Evolutionary conservation across 2,797 vertebrate genomes (phyloP).

Genomic region (Pseudomugil tenellus): DNA sequence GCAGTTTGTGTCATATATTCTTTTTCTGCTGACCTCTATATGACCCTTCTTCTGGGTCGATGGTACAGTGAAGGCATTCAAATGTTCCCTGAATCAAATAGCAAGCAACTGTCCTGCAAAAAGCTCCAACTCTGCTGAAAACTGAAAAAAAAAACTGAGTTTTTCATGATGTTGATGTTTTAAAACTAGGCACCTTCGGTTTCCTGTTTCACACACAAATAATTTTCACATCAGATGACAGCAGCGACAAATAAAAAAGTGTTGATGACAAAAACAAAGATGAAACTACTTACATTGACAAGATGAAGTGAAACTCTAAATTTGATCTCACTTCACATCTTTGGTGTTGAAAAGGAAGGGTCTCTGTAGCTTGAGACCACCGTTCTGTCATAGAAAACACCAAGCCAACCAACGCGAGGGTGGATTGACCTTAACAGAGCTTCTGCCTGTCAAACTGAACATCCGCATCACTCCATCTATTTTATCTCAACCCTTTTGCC

Average conservation of each 20-base stretch:
- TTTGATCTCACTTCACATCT: slow-evolving; percentile 5
- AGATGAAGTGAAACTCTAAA: background rate
- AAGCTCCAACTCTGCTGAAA: too few species aligned
- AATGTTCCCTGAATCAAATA: too few species aligned
- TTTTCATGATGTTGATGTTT: background rate
- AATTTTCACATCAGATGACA: background rate
- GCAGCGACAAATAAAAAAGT: background rate
- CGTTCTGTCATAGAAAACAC: slow-evolving; percentile 31
- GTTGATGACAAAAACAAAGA: background rate
- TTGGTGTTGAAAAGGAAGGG: slow-evolving; percentile 14
- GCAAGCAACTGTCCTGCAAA: too few species aligned
- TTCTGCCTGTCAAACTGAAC: slow-evolving; percentile 47
- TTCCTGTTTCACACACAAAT: background rate
- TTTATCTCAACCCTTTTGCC: slow-evolving; percentile 41
- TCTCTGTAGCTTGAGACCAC: slow-evolving; percentile 16
- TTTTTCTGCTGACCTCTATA: too few species aligned
- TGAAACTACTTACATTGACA: background rate
- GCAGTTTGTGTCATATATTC: too few species aligned
- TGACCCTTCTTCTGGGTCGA: too few species aligned
- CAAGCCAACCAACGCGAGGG: slow-evolving; percentile 36
- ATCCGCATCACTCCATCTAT: slow-evolving; percentile 41
- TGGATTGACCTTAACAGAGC: slow-evolving; percentile 55
- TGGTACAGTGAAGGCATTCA: too few species aligned
- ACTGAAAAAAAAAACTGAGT: background rate
- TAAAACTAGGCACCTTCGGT: background rate